Conservation (phyloP, 2,888 invertebrate genomes). For the Anaspis maculata region DNA sequence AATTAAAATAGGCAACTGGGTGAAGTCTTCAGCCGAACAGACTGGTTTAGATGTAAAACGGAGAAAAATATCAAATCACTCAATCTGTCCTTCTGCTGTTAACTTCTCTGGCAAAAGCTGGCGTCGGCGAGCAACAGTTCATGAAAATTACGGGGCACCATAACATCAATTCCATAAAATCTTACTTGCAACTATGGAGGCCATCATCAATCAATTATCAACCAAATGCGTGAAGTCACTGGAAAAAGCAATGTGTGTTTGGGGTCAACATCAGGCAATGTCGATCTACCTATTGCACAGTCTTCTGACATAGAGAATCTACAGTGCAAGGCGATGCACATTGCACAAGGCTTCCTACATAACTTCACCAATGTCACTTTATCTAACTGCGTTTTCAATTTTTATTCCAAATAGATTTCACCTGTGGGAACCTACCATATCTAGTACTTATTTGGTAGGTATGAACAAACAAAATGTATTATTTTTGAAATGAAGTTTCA, state of each 20-base stretch:
- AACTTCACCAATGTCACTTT: not conserved
- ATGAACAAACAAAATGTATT: no score
- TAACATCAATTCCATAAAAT: conserved; percentile 2
- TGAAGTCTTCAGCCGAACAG: conserved; percentile 2
- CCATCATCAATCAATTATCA: not conserved
- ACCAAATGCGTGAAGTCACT: conserved; percentile 1
- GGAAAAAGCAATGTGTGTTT: not conserved
- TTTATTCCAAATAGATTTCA: not conserved
- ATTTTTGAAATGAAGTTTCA: no score
- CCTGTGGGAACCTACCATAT: no score
- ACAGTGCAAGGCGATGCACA: no score
- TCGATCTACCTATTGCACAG: not conserved
- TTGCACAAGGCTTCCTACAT: not conserved
- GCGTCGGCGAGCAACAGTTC: not conserved
- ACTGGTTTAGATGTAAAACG: conserved; percentile 4
- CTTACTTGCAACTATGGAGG: conserved; percentile 1
- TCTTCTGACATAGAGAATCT: not conserved
- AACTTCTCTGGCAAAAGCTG: conserved; percentile 2
- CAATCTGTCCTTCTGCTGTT: conserved; percentile 1
- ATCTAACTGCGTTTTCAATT: not conserved
- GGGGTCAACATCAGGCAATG: not conserved
- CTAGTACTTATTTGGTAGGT: no score
- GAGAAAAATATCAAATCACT: conserved; percentile 4
- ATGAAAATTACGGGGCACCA: conserved; percentile 5
- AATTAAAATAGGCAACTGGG: conserved; percentile 1